Conservation (phyloP, 2,113 vertebrate species). For the Cisticola juncidis region DNA sequence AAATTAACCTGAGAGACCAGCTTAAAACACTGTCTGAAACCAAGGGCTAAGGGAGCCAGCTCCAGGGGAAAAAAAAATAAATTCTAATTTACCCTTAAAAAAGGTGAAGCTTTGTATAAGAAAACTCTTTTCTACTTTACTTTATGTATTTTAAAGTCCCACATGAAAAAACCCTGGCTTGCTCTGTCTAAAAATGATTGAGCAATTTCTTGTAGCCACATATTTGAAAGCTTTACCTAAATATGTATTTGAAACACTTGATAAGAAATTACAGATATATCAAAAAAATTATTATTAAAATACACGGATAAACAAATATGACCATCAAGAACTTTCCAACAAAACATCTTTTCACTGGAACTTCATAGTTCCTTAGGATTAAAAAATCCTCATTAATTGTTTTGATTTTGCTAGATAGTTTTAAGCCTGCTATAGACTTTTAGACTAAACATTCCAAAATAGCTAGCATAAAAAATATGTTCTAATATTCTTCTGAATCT, state of each 20-base stretch:
- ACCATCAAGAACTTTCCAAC: background rate
- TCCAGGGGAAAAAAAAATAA: background rate
- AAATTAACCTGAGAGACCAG: background rate
- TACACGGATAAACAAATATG: background rate
- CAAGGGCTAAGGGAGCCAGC: background rate
- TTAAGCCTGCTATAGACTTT: background rate
- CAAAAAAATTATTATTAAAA: background rate
- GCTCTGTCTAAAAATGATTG: background rate
- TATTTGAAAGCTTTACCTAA: background rate
- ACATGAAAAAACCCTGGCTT: accelerated
- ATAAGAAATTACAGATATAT: background rate
- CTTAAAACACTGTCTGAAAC: background rate
- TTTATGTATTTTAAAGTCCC: background rate
- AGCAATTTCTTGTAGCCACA: background rate
- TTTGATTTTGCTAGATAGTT: background rate
- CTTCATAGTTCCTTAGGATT: background rate
- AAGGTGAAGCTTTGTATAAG: background rate
- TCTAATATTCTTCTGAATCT: background rate
- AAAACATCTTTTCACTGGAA: background rate
- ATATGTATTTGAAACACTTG: background rate
- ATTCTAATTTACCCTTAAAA: background rate
- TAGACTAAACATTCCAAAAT: background rate
- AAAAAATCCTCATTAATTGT: background rate
- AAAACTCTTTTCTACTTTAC: background rate
- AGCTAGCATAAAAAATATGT: background rate